Conservation (phyloP, 2,888 invertebrate genomes). For the Drosophila paramelanica region DNA sequence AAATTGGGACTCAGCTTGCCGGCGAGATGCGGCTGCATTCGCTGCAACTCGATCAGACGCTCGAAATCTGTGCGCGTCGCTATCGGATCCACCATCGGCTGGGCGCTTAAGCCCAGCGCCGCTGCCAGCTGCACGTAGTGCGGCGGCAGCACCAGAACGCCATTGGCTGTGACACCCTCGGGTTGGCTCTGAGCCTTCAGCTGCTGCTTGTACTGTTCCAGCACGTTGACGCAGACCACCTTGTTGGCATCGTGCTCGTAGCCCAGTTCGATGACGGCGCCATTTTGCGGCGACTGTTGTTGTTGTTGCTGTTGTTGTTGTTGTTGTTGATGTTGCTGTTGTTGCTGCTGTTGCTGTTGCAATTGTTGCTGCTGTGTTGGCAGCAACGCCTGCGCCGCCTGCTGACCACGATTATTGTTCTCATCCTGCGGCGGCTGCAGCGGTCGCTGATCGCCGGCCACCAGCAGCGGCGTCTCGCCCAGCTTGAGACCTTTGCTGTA, state of each 20-base stretch:
- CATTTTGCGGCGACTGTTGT: constrained; percentile 37
- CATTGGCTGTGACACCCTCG: constrained; percentile 85
- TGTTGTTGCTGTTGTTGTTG: constrained; percentile 11
- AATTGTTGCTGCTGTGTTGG: constrained; percentile 15
- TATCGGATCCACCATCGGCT: constrained; percentile 82
- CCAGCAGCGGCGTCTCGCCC: constrained; percentile 34
- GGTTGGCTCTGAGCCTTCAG: constrained; percentile 69
- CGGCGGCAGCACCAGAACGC: constrained; percentile 87
- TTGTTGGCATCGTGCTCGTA: constrained; percentile 68
- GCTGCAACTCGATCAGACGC: constrained; percentile 82
- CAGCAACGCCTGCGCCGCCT: constrained; percentile 27
- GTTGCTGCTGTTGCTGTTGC: constrained; percentile 12
- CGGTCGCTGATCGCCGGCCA: constrained; percentile 40
- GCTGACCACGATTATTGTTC: constrained; percentile 82
- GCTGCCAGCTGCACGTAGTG: constrained; percentile 87
- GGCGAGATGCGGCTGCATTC: constrained; percentile 73
- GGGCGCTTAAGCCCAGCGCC: constrained; percentile 84
- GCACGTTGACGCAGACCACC: constrained; percentile 73
- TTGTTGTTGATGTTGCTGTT: constrained; percentile 6
- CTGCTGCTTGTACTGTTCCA: constrained; percentile 82
- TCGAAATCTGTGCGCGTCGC: constrained; percentile 84
- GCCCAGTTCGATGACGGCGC: constrained; percentile 57
- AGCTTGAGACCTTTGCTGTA: constrained; percentile 85
- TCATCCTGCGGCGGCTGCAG: constrained; percentile 76
- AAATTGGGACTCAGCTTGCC: constrained; percentile 66